Evolutionary conservation across 64 coral and sea anemone genomes (phyloP).

Genomic region (Pocillopora damicornis): DNA sequence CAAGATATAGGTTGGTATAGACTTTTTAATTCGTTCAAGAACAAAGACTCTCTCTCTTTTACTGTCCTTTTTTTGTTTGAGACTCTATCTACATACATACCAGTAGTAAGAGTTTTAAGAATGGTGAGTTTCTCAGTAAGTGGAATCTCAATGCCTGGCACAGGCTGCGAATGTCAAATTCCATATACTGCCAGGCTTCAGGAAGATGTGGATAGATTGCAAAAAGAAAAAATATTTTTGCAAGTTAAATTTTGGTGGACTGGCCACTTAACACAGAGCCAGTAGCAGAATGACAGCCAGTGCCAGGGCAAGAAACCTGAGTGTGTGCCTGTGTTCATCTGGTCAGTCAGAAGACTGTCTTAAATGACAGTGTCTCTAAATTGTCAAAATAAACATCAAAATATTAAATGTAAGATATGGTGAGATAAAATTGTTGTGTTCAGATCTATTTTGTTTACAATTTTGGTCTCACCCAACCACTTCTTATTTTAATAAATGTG

Average conservation of each 20-base stretch:
- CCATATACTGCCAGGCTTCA: too few species aligned
- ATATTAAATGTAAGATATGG: conserved; percentile 66
- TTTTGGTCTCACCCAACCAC: background rate
- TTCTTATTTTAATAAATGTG: too few species aligned
- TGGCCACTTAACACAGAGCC: conserved; percentile 30
- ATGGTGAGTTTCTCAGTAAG: too few species aligned
- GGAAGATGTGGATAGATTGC: background rate
- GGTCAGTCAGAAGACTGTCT: conserved; percentile 42
- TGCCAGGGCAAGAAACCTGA: conserved; percentile 29
- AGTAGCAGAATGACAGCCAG: conserved; percentile 49
- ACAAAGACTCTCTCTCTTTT: too few species aligned
- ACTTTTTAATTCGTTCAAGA: too few species aligned
- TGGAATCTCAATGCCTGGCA: too few species aligned
- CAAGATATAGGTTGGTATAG: conserved; percentile 12
- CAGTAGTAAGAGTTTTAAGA: too few species aligned
- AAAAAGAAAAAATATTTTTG: conserved; percentile 28
- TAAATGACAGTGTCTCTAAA: conserved; percentile 44
- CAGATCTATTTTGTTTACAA: conserved; percentile 35
- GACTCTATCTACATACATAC: too few species aligned
- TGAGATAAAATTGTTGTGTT: conserved; percentile 35
- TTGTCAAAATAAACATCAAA: conserved; percentile 22
- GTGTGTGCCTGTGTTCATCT: conserved; percentile 38
- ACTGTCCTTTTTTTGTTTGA: too few species aligned
- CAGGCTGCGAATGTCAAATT: too few species aligned
- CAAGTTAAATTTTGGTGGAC: conserved; percentile 30